These are phyloP conservation scores for Masticophis lateralis DNA, from an alignment of 2,797 vertebrate species.

Conservation along the genomic window DNA sequence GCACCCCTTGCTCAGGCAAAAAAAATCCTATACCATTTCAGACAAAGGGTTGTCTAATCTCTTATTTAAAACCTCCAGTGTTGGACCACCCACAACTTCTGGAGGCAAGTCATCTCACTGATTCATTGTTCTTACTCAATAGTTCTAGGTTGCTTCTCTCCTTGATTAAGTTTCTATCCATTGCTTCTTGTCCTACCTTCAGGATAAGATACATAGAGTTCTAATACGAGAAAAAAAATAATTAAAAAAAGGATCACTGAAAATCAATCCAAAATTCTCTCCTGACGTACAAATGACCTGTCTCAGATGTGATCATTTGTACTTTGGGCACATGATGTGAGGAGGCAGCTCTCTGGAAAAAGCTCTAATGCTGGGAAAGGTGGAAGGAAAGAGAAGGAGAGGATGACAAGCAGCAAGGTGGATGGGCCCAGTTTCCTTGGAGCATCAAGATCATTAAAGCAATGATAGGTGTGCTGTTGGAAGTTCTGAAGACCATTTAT, in stretches of 20 bases:
- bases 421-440: neutral
- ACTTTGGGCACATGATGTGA: neutral
- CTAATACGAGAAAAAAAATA: too few species aligned
- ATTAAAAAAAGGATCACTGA: neutral
- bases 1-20: neutral
- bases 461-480: neutral
- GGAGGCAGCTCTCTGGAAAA: neutral
- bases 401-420: neutral
- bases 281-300: neutral
- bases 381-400: neutral
- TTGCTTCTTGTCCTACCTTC: neutral
- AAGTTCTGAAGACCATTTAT: neutral
- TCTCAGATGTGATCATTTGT: neutral
- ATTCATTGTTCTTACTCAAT: neutral
- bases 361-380: neutral
- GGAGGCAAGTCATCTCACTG: neutral
- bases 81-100: neutral
- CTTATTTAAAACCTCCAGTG: neutral
- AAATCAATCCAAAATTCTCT: neutral
- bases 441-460: neutral
- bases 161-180: neutral
- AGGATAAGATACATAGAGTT: neutral
- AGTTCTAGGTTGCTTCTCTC: neutral
- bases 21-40: neutral
- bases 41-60: neutral